phyloP scores from a whole-genome alignment of 2,797 vertebrate species.

The Gallinago stenura region DNA sequence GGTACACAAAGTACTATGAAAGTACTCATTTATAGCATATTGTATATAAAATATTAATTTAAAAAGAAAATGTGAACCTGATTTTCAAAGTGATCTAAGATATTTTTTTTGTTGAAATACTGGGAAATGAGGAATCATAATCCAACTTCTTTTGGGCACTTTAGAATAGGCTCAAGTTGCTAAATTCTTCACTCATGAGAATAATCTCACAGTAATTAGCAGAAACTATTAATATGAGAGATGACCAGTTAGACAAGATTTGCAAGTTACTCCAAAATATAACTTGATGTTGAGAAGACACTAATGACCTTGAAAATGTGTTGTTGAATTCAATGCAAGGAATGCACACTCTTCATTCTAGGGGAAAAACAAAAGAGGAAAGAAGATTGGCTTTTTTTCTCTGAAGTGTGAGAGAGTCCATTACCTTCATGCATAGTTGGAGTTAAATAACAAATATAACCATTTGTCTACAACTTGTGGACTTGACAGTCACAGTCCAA shows the following conservation, averaged over 20 bases:
- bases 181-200: neutral
- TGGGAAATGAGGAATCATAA: neutral
- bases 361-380: constrained; percentile 20
- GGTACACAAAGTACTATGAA: neutral
- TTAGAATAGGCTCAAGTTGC: neutral
- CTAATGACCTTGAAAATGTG: neutral
- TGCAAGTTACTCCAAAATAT: neutral
- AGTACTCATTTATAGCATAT: neutral
- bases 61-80: neutral
- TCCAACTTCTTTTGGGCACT: neutral
- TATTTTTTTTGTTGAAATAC: neutral
- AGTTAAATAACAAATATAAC: neutral
- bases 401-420: neutral
- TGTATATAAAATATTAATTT: neutral
- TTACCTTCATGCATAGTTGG: neutral
- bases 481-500: neutral
- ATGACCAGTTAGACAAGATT: neutral
- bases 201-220: neutral
- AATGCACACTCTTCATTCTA: constrained; percentile 52
- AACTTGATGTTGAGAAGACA: neutral
- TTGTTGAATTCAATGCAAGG: constrained; percentile 2
- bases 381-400: neutral
- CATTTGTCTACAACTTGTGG: neutral
- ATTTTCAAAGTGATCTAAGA: neutral
- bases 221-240: neutral